Evolutionary conservation across 2,888 invertebrate species (phyloP).

Genomic region (Phlogophora meticulosa): DNA sequence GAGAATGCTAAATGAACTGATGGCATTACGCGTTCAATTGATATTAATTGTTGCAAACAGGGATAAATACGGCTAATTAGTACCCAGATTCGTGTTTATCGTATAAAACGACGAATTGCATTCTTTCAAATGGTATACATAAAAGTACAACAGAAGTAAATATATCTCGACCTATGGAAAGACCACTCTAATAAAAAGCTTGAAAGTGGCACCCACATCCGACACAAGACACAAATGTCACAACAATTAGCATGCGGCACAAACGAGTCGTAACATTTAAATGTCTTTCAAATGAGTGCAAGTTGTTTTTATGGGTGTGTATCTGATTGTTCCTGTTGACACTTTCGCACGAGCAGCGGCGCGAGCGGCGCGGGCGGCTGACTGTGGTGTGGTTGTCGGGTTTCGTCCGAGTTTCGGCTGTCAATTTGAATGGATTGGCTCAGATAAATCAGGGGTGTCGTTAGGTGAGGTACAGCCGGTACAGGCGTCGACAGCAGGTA

Average conservation of each 20-base stretch:
- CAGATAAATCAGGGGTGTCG: conserved; percentile 84
- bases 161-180: conserved; percentile 25
- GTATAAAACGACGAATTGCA: background rate
- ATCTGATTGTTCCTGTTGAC: conserved; percentile 29
- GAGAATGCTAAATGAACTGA: conserved; percentile 66
- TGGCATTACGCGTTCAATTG: conserved; percentile 45
- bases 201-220: conserved; percentile 55
- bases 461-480: conserved; percentile 67
- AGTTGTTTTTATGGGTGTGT: conserved; percentile 30
- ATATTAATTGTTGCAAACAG: conserved; percentile 30
- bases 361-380: conserved; percentile 1
- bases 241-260: conserved; percentile 43
- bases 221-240: conserved; percentile 50
- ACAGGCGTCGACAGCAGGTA: conserved; percentile 73
- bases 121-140: background rate
- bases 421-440: conserved; percentile 83
- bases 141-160: conserved; percentile 15
- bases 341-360: conserved; percentile 8
- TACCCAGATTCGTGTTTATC: conserved; percentile 12
- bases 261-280: conserved; percentile 57
- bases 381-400: conserved; percentile 11
- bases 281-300: conserved; percentile 57
- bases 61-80: conserved; percentile 25
- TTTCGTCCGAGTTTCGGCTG: conserved; percentile 73
- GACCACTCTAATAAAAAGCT: conserved; percentile 36